These are phyloP conservation scores for Gobio occitaniae DNA, from an alignment of 2,797 vertebrate genomes.

Conservation along the genomic window DNA sequence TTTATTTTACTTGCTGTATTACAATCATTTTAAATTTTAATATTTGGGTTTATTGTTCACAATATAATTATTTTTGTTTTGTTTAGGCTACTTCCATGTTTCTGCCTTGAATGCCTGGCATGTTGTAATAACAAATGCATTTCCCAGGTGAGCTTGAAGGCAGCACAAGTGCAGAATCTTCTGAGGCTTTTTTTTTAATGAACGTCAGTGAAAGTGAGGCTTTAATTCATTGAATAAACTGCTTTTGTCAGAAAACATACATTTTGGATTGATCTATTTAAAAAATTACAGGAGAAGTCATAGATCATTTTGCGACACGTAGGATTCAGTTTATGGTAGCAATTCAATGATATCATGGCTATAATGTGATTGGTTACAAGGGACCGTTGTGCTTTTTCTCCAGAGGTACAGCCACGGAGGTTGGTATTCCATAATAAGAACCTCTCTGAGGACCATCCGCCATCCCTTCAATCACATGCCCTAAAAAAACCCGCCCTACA, in stretches of 20 bases:
- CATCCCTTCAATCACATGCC: not conserved
- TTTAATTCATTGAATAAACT: not conserved
- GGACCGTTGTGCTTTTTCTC: not conserved
- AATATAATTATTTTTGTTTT: not conserved
- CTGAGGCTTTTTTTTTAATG: not conserved
- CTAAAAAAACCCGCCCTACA: not conserved
- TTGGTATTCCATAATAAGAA: not conserved
- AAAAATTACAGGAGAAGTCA: not conserved
- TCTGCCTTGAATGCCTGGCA: not conserved
- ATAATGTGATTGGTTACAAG: not conserved
- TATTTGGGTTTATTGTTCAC: not conserved
- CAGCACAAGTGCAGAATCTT: not conserved
- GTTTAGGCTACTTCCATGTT: not conserved
- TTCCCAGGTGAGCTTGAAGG: not conserved
- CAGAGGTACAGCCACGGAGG: not conserved
- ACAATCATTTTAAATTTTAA: not conserved
- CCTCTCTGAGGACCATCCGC: not conserved
- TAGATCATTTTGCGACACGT: not conserved
- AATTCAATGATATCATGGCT: not conserved
- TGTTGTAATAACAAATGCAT: not conserved
- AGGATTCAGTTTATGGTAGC: not conserved
- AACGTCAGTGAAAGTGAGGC: not conserved
- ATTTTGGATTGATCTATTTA: not conserved
- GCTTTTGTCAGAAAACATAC: not conserved
- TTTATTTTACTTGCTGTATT: not conserved